Conservation (phyloP, 2,113 vertebrate species). For the Barnardius zonarius region DNA sequence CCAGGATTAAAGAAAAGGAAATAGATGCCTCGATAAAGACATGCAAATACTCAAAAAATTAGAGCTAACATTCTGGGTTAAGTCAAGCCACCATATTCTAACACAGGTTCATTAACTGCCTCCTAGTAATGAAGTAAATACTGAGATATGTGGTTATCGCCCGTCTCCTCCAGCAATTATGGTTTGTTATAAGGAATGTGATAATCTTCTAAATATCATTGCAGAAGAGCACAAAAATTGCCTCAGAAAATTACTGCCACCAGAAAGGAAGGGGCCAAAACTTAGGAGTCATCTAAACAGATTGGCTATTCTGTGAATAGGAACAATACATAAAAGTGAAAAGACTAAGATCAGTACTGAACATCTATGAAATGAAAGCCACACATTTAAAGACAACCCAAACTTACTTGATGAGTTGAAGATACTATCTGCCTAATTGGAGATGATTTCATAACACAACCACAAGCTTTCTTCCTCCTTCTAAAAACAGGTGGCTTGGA, state of each 20-base stretch:
- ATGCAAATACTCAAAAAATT: background rate
- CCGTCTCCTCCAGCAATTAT: background rate
- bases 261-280: background rate
- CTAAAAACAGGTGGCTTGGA: background rate
- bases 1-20: background rate
- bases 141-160: fast-evolving
- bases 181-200: background rate
- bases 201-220: background rate
- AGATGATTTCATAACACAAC: background rate
- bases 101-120: background rate
- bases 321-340: background rate
- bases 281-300: background rate
- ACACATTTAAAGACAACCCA: background rate
- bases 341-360: background rate
- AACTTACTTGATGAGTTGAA: background rate
- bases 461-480: background rate
- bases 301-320: background rate
- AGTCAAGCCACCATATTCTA: background rate
- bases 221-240: background rate
- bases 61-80: background rate
- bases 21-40: background rate
- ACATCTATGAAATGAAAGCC: background rate
- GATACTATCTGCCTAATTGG: background rate
- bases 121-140: background rate
- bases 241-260: background rate